A percentile compares a stretch with the other conserved stretches of the same genome.
phyloP scores from a whole-genome alignment of 1,140 invertebrate species.

The Pinna nobilis region DNA sequence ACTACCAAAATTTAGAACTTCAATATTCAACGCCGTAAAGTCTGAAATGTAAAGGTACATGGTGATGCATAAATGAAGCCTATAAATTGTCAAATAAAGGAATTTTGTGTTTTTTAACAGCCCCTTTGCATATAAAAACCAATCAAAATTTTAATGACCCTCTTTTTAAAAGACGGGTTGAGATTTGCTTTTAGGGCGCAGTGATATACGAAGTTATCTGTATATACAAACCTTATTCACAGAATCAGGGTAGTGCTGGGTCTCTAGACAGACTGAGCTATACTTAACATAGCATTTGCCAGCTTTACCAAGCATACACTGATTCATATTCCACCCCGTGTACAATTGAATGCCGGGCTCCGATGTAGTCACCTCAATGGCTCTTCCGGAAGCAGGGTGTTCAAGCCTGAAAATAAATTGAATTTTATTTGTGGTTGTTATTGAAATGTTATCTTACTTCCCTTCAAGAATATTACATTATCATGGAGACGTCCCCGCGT shows the following conservation, averaged over 20 bases:
- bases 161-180: neutral
- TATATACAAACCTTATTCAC: conserved; percentile 82
- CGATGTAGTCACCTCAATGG: conserved; percentile 85
- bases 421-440: no score
- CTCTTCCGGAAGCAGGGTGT: conserved; percentile 83
- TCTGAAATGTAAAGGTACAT: neutral
- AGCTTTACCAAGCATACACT: conserved; percentile 82
- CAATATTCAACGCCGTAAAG: no score
- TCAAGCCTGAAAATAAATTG: conserved; percentile 75
- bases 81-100: neutral
- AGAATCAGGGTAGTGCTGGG: conserved; percentile 94
- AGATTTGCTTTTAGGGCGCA: neutral
- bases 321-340: conserved; percentile 80
- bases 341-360: conserved; percentile 95
- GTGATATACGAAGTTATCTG: no score
- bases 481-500: no score
- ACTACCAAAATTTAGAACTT: no score
- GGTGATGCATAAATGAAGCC: neutral
- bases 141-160: neutral
- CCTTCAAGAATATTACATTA: no score
- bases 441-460: no score
- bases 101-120: neutral
- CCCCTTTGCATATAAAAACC: neutral
- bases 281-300: conserved; percentile 84
- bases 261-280: conserved; percentile 90